Evolutionary conservation across 1,140 invertebrate species (phyloP), one percentile per base, ranked within the genome.

Genomic region (Halyomorpha halys): DNA sequence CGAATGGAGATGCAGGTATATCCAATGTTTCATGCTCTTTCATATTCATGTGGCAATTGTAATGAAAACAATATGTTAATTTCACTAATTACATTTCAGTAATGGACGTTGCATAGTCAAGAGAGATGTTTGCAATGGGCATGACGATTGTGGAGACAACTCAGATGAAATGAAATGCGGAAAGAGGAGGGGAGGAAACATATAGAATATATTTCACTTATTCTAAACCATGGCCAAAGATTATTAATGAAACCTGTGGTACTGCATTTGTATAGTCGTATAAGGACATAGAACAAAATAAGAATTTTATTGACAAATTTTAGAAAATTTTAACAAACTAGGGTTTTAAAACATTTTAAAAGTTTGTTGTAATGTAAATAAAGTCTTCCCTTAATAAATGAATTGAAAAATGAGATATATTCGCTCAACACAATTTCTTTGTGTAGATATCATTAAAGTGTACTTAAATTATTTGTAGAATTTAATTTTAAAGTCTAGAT

Each of bases 151-250:
- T 73, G 81, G 76, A 4, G 86, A 88, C 71, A 77, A 78, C 66
- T 80, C 77, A 19, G 87, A 89, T 73, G 86, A 89, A 74, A 73
- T 74, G 68, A 79, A 80, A 61, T 87, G 85, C 70, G 73, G 75
- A 65, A 60, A 56, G 39, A 65, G 59, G n/a, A 56, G 63, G 27
- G 39, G 39, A 44, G 39, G 27, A 13, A 30, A 23, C 3, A 56
- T 27, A 21, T 56, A 56, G 53, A 25, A 56, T 15, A 21, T 23
- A 56, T 25, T 56, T 6, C 15, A 56, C 6, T 23, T 25, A 23
- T 56, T 56, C 18, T 25, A 23, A 25, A 56, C 15, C 18, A 23
- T 56, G 53, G 53, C 53, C 53, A 56, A 56, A 56, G 53, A 56
- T 23, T 56, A 23, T 56, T 56, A 23, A 23, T 56, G 18, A 19